Base-by-base conservation (phyloP, 1,140 invertebrate species). In the Schlechtendalia chinensis region DNA sequence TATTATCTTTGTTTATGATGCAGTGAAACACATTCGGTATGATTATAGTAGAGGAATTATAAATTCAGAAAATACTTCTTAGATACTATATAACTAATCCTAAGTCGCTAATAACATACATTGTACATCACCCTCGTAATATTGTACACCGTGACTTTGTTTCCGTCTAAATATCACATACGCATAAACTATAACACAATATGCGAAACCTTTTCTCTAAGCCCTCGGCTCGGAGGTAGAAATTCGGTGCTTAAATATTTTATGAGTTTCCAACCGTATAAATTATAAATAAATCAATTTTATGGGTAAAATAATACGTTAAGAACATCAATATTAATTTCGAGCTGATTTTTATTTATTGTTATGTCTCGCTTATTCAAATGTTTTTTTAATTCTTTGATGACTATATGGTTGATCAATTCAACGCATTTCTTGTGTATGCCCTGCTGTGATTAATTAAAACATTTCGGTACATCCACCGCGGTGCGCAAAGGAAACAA, bases 271-370 rank as follows among this genome's bases (percentile, higher is more conserved):
- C 5, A 24, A 29, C 39, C 14, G 8, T 45, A 65, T 69, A 69
- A 47, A 24, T 47, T 47, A 69, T 47, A 69, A 47, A 24, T 65
- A 47, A 45, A 47, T 69, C n/a, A 69, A 69, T 69, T 69, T 69
- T 24, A 45, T 24, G 11, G n/a, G 1, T 0, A 69, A 69, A 47
- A 24, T 47, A 69, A 69, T 69, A 14, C 17, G 5, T 69, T 45
- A 69, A 65, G 22, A 14, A 69, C 5, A 47, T 69, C 29, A 22
- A 45, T 45, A 45, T 4, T n/a, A 45, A 67, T 67, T 45, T 1
- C n/a, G 14, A 45, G 32, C 4, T 1, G 12, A 45, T 67, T 67
- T 45, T n/a, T 32, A 39, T 65, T 39, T 65, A 16, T 58, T 24
- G 27, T 29, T 29, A 19, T 29, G 24, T n/a, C n/a, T n/a, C n/a